These are phyloP conservation scores for Platycercus adscitus DNA, from an alignment of 2,113 vertebrate genomes.

Conservation along the genomic window DNA sequence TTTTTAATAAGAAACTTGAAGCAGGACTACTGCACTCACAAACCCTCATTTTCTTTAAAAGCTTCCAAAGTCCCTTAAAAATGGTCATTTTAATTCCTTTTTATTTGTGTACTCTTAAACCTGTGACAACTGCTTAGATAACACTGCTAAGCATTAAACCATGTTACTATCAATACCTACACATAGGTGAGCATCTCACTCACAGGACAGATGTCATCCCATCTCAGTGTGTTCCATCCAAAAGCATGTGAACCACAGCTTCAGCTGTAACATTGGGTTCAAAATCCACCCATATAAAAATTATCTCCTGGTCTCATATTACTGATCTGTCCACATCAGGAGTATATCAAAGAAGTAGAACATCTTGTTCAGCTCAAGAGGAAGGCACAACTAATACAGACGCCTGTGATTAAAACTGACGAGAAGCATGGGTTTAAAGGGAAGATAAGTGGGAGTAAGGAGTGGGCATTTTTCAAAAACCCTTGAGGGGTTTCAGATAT, in stretches of 20 bases:
- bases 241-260: slow-evolving; percentile 60
- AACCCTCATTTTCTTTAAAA: slow-evolving; percentile 7
- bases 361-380: not conserved
- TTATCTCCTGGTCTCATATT: not conserved
- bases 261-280: not conserved
- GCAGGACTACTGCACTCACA: not conserved
- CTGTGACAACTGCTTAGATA: slow-evolving; percentile 4
- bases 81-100: not conserved
- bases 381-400: not conserved
- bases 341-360: not conserved
- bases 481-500: not conserved
- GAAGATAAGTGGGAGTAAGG: accelerated
- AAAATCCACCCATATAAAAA: not conserved
- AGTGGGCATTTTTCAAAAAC: not conserved
- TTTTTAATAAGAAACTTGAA: slow-evolving; percentile 29
- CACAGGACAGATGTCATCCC: slow-evolving; percentile 67
- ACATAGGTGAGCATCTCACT: not conserved
- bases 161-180: not conserved
- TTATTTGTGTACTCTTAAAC: slow-evolving; percentile 32
- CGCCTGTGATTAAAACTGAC: not conserved
- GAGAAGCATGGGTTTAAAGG: not conserved
- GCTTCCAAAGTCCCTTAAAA: not conserved
- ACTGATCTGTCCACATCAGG: not conserved
- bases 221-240: slow-evolving; percentile 47
- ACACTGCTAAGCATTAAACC: not conserved